Conservation (phyloP, 2,888 invertebrate species). For the Caenorhabditis uteleia region DNA sequence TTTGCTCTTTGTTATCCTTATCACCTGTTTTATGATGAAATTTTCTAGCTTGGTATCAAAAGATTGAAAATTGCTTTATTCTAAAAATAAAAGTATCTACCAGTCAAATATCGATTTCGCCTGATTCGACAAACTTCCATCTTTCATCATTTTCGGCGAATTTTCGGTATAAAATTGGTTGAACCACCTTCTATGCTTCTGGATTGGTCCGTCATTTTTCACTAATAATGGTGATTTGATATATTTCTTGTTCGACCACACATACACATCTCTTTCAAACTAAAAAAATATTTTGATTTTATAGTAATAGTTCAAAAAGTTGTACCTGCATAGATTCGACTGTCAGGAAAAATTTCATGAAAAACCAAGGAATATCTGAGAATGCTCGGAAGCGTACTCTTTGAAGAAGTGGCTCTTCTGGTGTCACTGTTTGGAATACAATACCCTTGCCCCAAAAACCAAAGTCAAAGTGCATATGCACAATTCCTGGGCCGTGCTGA, state of each 20-base stretch:
- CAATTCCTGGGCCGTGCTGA: constrained; percentile 81
- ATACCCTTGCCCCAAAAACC: constrained; percentile 73
- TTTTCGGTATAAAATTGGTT: constrained; percentile 83
- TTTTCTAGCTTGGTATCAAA: no score
- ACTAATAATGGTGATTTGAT: constrained; percentile 79
- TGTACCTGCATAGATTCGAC: constrained; percentile 76
- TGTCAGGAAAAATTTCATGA: constrained; percentile 77
- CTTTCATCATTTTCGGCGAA: constrained; percentile 72
- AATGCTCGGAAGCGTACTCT: constrained; percentile 82
- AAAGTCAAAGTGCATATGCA: constrained; percentile 77
- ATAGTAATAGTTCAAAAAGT: not conserved
- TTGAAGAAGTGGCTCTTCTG: constrained; percentile 80
- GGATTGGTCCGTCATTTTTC: constrained; percentile 79
- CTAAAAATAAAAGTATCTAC: constrained; percentile 26
- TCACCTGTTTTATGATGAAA: no score
- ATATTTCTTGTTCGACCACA: constrained; percentile 87
- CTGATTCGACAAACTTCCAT: constrained; percentile 49
- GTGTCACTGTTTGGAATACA: constrained; percentile 82
- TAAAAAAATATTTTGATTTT: constrained; percentile 70
- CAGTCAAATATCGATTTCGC: constrained; percentile 53
- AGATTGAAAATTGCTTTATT: no score
- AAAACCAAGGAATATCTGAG: constrained; percentile 76
- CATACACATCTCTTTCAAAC: constrained; percentile 83
- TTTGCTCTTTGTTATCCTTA: no score
- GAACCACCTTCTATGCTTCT: constrained; percentile 76